Conservation (phyloP, 2,113 vertebrate genomes). For the Psilopsiagon aurifrons region DNA sequence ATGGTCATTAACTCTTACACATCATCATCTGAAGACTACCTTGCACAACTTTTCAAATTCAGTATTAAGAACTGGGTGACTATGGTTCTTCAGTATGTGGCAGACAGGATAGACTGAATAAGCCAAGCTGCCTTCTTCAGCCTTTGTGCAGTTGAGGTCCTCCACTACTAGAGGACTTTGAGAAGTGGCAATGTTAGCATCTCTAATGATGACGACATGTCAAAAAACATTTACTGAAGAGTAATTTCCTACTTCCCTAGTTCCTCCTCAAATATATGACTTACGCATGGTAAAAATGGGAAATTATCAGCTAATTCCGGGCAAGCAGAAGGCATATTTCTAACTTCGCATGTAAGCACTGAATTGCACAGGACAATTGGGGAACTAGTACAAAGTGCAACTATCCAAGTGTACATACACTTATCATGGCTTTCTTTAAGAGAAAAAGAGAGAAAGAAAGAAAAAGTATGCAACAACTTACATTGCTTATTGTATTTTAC, state of each 20-base stretch:
- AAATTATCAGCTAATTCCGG: background rate
- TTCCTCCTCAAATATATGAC: background rate
- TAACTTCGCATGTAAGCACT: background rate
- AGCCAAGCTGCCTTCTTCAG: background rate
- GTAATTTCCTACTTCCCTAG: background rate
- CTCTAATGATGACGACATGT: background rate
- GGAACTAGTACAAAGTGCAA: background rate
- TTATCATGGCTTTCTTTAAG: background rate
- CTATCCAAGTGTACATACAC: background rate
- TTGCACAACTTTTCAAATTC: background rate
- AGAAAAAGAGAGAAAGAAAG: accelerated
- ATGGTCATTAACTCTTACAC: accelerated
- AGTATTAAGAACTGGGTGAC: background rate
- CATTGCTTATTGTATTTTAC: background rate
- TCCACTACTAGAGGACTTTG: background rate
- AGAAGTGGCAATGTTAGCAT: background rate
- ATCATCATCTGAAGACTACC: background rate
- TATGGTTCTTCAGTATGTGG: background rate
- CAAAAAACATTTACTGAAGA: background rate
- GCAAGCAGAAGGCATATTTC: background rate
- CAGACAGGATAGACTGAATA: background rate
- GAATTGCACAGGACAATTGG: background rate
- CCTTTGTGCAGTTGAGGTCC: background rate
- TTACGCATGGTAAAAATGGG: background rate
- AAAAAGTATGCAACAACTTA: background rate